Base-by-base conservation (phyloP, 2,113 vertebrate species). In the Percopsis transmontana region DNA sequence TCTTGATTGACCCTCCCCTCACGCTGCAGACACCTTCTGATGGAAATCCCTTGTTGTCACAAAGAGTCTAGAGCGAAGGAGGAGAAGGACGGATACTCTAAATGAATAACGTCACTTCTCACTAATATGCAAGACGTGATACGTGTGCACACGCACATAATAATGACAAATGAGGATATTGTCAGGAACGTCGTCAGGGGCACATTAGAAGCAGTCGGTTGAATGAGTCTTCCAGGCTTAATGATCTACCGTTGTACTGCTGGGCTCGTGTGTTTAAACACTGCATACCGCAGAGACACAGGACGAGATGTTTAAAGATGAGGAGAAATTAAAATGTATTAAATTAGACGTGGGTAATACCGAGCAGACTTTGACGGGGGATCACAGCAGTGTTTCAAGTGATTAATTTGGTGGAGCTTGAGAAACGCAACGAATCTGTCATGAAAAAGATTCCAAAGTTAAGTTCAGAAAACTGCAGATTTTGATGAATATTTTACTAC, bases 161-260 rank as follows among this genome's bases (percentile, higher is more conserved):
- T 68, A 75, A 76, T 50, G 19, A 69, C 84, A 77, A 85, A 88
- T 80, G 59, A 62, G 60, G 57, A 62, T 50, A 58, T 87, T n/a
- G n/a, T n/a, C n/a, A n/a, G 71, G 78, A 55, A 74, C 63, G 6
- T 19, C 38, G 70, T 48, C 66, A 57, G 61, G 40, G 38, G 60
- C 54, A 62, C 61, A 66, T 79, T 77, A 72, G 76, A 41, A 64
- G 47, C 55, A 62, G 71, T 47, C 2, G 42, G 69, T 42, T 51
- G 62, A 77, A 62, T 59, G 41, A 14, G 70, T 72, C 66, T 56
- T 61, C 45, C 54, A 5, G 0, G 33, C 61, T 74, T 82, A 77
- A 81, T 60, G 73, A 76, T 41, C 71, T 66, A 38, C 66, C 44
- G 62, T 50, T 0, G 42, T 12, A 42, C 73, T 42, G 12, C 39